Evolutionary conservation across 2,888 invertebrate genomes (phyloP).

Genomic region (Deroplatys truncata): DNA sequence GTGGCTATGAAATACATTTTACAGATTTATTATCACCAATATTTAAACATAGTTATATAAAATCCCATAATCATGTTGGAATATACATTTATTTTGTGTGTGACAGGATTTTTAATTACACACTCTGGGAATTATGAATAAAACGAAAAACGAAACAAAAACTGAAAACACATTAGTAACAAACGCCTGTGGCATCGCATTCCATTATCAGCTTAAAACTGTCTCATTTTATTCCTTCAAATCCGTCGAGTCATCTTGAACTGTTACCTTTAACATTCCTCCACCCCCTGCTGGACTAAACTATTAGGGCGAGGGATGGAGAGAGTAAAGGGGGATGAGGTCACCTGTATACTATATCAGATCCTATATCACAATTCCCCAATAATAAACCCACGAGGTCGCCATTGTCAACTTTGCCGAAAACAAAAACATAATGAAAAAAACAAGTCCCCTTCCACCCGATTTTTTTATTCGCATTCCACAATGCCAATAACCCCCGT

Average conservation of each 20-base stretch:
- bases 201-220: not conserved
- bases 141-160: too few relatives aligned
- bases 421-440: not conserved
- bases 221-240: not conserved
- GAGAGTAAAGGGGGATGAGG: not conserved
- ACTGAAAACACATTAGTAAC: not conserved
- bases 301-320: not conserved
- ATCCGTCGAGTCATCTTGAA: not conserved
- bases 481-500: not conserved
- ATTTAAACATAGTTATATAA: too few relatives aligned
- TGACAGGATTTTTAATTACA: too few relatives aligned
- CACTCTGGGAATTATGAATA: too few relatives aligned
- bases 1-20: too few relatives aligned
- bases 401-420: not conserved
- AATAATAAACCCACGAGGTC: not conserved
- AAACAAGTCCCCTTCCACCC: not conserved
- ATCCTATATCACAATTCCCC: not conserved
- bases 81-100: too few relatives aligned
- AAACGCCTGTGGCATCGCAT: not conserved
- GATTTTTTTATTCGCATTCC: not conserved
- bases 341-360: not conserved
- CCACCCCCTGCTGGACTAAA: not conserved
- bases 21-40: too few relatives aligned
- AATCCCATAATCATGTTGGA: too few relatives aligned
- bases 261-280: not conserved